Evolutionary conservation across 2,888 invertebrate genomes (phyloP), one percentile per base, ranked within the genome.

Genomic region (Drosophila monieri): DNA sequence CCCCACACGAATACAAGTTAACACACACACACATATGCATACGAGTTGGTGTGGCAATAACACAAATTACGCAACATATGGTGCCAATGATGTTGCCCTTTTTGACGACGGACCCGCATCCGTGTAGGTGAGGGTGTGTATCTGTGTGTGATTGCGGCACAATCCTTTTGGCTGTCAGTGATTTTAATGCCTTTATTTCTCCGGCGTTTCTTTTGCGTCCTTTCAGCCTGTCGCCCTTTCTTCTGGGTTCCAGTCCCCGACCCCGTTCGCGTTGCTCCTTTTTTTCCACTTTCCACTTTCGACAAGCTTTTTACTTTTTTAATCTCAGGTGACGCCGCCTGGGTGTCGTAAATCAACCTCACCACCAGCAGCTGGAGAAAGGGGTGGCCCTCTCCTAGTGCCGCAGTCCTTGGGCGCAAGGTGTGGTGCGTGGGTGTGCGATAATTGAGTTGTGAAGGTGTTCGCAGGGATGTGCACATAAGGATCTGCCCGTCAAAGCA

Each of bases 21-120:
- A 35, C n/a, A 6, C 1, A 2, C 6, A 39, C 39, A 49, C 30
- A 55, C 48, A 27, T 59, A 23, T 48, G 52, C 32, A 51, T 67
- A 44, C 55, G 55, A 89, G 80, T 88, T 88, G 87, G 88, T 85
- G 81, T 85, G 84, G 88, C 88, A 90, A 90, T 91, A 88, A 90
- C 91, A 91, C 91, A 91, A 91, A 91, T 91, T 91, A 91, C 90
- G 85, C 86, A 90, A 79, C 91, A 91, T 91, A 91, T 91, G 91
- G 91, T 91, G 89, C 89, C 90, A 91, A 91, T 91, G 90, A 91
- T 89, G 90, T 90, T 89, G 88, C 85, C 83, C 88, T 87, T 86
- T 88, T 86, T 75, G 80, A 76, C 85, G 70, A 65, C 59, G 55
- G 46, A 48, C 53, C 65, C 70, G 64, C 62, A 62, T 49, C 55